phyloP scores from a whole-genome alignment of 1,140 invertebrate genomes.

The Lordiphosa mommai region DNA sequence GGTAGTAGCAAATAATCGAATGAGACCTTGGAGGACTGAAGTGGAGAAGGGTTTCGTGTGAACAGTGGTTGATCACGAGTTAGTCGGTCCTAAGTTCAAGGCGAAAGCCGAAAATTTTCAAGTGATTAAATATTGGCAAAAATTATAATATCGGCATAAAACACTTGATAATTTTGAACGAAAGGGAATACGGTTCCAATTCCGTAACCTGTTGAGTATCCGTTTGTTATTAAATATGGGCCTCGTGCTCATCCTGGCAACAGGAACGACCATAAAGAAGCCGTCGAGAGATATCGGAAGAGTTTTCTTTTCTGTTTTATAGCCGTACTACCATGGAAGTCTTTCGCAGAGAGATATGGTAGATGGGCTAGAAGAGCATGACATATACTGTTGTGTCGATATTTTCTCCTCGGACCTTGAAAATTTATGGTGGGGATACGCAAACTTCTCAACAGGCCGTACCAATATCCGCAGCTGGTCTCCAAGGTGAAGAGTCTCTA shows the following conservation, averaged over 20 bases:
- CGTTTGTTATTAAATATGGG: conserved; percentile 48
- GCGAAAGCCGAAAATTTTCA: conserved; percentile 1
- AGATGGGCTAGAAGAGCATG: conserved; percentile 33
- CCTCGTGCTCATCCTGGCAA: conserved; percentile 35
- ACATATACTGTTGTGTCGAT: conserved; percentile 43
- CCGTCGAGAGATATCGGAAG: conserved; percentile 22
- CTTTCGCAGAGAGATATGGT: conserved; percentile 38
- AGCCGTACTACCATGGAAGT: conserved; percentile 48
- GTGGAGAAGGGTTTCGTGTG: conserved; percentile 93
- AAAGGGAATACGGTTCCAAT: conserved; percentile 78
- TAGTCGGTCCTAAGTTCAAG: too few relatives aligned
- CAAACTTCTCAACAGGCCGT: conserved; percentile 47
- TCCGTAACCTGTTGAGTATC: conserved; percentile 84
- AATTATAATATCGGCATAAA: too few relatives aligned
- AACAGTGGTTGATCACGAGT: conserved; percentile 94
- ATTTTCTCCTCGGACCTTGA: conserved; percentile 11
- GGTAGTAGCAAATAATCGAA: conserved; percentile 93
- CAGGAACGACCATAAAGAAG: conserved; percentile 41
- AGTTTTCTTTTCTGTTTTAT: conserved; percentile 11
- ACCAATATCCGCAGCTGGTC: conserved; percentile 85
- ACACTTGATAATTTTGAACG: too few relatives aligned
- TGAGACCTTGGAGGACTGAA: conserved; percentile 91
- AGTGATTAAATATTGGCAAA: too few relatives aligned
- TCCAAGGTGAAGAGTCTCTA: conserved; percentile 94
- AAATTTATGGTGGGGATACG: too few relatives aligned